phyloP scores from a whole-genome alignment of 2,888 invertebrate species.

The Eristalis pertinax region DNA sequence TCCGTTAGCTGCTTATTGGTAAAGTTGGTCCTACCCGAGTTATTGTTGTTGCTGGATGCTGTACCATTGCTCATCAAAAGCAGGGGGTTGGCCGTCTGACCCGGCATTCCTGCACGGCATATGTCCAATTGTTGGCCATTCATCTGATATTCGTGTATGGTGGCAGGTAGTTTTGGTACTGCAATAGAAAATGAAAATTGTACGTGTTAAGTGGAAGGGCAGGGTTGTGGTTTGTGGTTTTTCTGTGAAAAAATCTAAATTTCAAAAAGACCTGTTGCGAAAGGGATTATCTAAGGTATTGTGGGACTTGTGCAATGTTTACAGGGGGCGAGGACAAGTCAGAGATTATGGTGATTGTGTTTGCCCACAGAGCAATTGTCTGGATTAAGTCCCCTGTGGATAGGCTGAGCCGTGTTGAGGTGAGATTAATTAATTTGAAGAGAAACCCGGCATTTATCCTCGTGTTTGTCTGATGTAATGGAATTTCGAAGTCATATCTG shows the following conservation, averaged over 20 bases:
- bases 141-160: slow-evolving; percentile 82
- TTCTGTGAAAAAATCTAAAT: slow-evolving; percentile 40
- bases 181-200: slow-evolving; percentile 76
- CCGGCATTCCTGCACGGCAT: slow-evolving; percentile 77
- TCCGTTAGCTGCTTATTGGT: slow-evolving; percentile 99
- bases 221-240: slow-evolving; percentile 47
- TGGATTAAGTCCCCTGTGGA: slow-evolving; percentile 49
- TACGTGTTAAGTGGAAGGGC: not conserved
- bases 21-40: slow-evolving; percentile 98
- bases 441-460: not conserved
- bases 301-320: slow-evolving; percentile 49
- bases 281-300: slow-evolving; percentile 31
- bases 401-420: slow-evolving; percentile 5
- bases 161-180: slow-evolving; percentile 86
- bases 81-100: slow-evolving; percentile 75
- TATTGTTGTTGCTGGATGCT: slow-evolving; percentile 83
- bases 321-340: slow-evolving; percentile 38
- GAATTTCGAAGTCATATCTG: not conserved
- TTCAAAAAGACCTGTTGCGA: slow-evolving; percentile 43
- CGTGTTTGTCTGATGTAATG: slow-evolving; percentile 47
- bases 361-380: slow-evolving; percentile 64
- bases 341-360: slow-evolving; percentile 58
- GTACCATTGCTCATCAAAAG: slow-evolving; percentile 75
- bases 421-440: slow-evolving; percentile 40
- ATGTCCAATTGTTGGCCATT: slow-evolving; percentile 79